A percentile compares a stretch with the other conserved stretches of the same genome.
Evolutionary conservation across 2,797 vertebrate species (phyloP).

Genomic region (Ciconia nigra): DNA sequence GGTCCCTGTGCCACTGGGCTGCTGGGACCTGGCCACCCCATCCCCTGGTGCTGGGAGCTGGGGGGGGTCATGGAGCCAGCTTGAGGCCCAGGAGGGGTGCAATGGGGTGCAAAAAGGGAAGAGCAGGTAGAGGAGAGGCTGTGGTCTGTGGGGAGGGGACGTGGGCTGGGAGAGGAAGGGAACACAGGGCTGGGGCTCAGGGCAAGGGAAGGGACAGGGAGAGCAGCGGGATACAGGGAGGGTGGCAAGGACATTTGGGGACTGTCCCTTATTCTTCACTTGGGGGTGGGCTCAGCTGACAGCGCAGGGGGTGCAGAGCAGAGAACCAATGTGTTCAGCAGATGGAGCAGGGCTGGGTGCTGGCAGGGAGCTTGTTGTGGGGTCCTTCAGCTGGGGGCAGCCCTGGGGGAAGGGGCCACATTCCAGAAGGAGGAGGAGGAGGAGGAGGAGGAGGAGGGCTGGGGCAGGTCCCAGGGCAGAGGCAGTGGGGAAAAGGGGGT

Average conservation of each 20-base stretch:
- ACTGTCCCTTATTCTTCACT: background rate
- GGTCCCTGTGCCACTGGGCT: background rate
- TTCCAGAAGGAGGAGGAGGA: background rate
- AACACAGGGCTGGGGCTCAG: background rate
- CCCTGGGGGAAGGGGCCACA: background rate
- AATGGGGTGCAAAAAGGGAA: background rate
- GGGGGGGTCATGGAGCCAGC: accelerated
- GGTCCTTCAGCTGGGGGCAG: background rate
- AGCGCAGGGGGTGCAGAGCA: accelerated
- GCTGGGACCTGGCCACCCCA: background rate
- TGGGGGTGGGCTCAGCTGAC: background rate
- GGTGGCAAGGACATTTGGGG: background rate
- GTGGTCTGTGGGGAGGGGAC: background rate
- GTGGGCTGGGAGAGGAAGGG: background rate
- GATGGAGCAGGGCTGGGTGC: background rate
- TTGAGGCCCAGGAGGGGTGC: background rate
- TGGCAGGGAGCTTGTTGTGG: background rate
- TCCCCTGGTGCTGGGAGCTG: background rate
- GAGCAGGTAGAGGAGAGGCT: background rate
- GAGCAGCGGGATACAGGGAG: background rate
- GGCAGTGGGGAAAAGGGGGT: background rate
- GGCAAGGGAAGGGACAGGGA: background rate
- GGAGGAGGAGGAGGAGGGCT: background rate
- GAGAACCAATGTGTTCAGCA: background rate
- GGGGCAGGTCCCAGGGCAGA: background rate